Evolutionary conservation across 1,140 invertebrate genomes (phyloP), one percentile per base, ranked within the genome.

Genomic region (Pseudomyrmex dendroicus): DNA sequence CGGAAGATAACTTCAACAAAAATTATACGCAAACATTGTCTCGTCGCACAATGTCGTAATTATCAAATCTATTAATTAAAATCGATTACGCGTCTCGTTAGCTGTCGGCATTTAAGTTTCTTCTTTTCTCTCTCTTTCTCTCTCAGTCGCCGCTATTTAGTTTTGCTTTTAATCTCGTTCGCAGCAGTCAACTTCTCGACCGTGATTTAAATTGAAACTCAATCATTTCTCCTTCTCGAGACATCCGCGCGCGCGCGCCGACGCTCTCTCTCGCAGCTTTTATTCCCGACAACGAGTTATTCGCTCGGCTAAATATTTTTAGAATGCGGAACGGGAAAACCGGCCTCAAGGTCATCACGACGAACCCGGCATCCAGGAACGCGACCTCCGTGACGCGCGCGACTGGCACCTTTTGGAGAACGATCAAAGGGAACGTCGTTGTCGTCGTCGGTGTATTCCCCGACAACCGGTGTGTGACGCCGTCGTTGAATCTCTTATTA

Each of bases 311-410:
- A 87, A 87, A 87, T 82, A 87, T 89, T 87, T 89, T 87, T 87
- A 89, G 88, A 89, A 89, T 83, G 88, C 88, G 89, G 89, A 89
- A 89, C 76, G 82, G 84, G 87, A 86, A 89, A 89, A 87, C 85
- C 48, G 57, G 62, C 70, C 66, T 78, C 78, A 89, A 86, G 87
- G 87, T 89, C 80, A 85, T 52, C 48, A 46, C 62, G 56, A 52
- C 61, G 72, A 72, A 67, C 50, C 54, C 48, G 17, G 50, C 63
- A 17, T 35, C 52, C 46, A 35, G 77, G 86, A 88, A 85, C 86
- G 86, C 66, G 62, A 82, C 57, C 86, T 88, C 72, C 48, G 50
- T 74, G 74, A 52, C 64, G 57, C 57, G 57, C 57, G 35, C 62
- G 82, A 48, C 62, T 80, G 77, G 84, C 83, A 84, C 80, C 86